These are phyloP conservation scores for Catamblyrhynchus diadema DNA, from an alignment of 2,797 vertebrate species.

Conservation along the genomic window DNA sequence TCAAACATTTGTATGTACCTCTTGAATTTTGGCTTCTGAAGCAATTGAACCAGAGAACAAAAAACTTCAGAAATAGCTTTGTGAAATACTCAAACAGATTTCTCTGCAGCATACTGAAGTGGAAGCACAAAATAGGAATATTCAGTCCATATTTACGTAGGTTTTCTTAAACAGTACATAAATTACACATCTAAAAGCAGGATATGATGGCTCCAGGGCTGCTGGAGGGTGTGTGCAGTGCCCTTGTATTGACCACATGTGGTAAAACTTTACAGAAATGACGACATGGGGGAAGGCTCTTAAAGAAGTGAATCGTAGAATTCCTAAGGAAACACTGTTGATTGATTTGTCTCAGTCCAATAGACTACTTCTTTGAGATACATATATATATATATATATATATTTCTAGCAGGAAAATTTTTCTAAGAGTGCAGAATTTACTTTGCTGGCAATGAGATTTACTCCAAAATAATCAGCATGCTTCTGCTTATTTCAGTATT, in stretches of 20 bases:
- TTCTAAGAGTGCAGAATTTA: not conserved
- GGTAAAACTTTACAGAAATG: not conserved
- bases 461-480: not conserved
- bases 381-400: not conserved
- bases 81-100: not conserved
- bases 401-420: not conserved
- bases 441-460: not conserved
- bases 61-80: not conserved
- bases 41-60: not conserved
- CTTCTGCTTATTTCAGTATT: not conserved
- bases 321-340: not conserved
- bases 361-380: not conserved
- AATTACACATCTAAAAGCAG: not conserved
- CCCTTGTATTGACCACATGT: accelerated
- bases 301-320: not conserved
- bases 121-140: not conserved
- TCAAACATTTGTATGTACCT: not conserved
- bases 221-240: not conserved
- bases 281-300: not conserved
- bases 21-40: not conserved
- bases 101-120: not conserved
- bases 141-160: not conserved
- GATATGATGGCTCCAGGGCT: not conserved
- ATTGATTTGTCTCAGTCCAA: not conserved
- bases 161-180: not conserved